Base-by-base conservation (phyloP, 2,113 vertebrate genomes). In the Pelecanoides urinatrix region DNA sequence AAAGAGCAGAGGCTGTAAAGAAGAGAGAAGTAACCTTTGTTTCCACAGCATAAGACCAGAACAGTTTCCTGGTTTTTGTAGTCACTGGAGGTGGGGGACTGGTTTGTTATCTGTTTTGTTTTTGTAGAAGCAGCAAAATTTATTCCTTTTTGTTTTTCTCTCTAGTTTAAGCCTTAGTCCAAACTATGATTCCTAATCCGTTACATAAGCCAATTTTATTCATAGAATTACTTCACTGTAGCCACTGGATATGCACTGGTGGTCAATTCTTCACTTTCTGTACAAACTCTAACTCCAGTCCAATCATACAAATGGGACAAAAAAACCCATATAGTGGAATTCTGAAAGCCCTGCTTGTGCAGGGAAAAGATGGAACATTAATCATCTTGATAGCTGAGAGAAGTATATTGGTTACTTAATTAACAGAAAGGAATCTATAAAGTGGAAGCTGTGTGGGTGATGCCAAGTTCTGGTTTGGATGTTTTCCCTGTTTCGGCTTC, bases 271-370 rank as follows among this genome's bases (percentile, higher is more conserved):
- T 75, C 56, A 29, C 36, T 61, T 83, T 34, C 55, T 27, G 8
- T 49, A 62, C 15, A 50, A 91, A 76, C 4, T 53, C 22, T 61
- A 89, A 44, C n/a, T 89, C 3, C 9, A 80, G 9, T 67, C 12
- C 1, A 2, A 30, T 53, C 27, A 62, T 5, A 66, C 4, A 52
- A 77, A 73, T 30, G 10, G 30, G 36, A 83, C 12, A 59, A 83
- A 88, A 88, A 29, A 1, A 0, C 1, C 1, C 6, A 30, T 63
- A 7, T 6, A 29, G 0, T 0, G 8, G 30, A 52, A 68, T 53
- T 50, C 25, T 47, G 34, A 86, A 88, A 63, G n/a, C 8, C 19
- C 12, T 8, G 78, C 23, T 82, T 89, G 17, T 44, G 4, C 18
- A 62, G 21, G 15, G 25, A 49, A 84, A 63, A 67, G 42, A 53